phyloP scores from a whole-genome alignment of 1,140 invertebrate species.

The Diuraphis noxia region DNA sequence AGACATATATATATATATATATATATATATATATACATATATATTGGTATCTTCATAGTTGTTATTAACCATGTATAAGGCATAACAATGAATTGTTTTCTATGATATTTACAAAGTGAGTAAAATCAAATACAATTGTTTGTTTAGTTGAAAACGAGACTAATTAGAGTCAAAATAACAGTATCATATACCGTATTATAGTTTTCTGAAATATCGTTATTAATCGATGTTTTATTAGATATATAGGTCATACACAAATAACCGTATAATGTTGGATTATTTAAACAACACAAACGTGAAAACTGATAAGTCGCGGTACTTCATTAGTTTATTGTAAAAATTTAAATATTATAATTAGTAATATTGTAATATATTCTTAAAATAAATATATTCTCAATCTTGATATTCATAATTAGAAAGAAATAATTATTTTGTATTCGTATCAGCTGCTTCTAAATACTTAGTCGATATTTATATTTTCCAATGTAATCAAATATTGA shows the following conservation, averaged over 20 bases:
- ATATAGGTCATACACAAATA: conserved; percentile 12
- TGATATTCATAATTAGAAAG: neutral
- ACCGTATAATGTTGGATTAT: neutral
- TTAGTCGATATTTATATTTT: neutral
- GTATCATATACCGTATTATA: neutral
- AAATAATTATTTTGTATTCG: conserved; percentile 22
- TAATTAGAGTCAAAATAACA: neutral
- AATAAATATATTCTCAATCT: neutral
- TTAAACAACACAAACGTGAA: neutral
- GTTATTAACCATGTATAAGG: too few relatives aligned
- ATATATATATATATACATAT: too few relatives aligned
- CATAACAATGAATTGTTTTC: neutral
- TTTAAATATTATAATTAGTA: neutral
- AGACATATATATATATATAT: too few relatives aligned
- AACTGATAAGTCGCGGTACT: neutral
- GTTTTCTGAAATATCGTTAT: neutral
- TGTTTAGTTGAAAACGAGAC: neutral
- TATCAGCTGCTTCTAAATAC: neutral
- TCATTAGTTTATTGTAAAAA: neutral
- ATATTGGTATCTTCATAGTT: too few relatives aligned
- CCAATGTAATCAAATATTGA: neutral
- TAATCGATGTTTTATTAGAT: neutral
- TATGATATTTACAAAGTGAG: neutral
- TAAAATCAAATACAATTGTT: neutral
- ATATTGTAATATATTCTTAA: neutral